A percentile compares a stretch with the other conserved stretches of the same genome.
These are phyloP conservation scores for Chelon labrosus DNA, from an alignment of 2,797 vertebrate genomes.

Conservation along the genomic window DNA sequence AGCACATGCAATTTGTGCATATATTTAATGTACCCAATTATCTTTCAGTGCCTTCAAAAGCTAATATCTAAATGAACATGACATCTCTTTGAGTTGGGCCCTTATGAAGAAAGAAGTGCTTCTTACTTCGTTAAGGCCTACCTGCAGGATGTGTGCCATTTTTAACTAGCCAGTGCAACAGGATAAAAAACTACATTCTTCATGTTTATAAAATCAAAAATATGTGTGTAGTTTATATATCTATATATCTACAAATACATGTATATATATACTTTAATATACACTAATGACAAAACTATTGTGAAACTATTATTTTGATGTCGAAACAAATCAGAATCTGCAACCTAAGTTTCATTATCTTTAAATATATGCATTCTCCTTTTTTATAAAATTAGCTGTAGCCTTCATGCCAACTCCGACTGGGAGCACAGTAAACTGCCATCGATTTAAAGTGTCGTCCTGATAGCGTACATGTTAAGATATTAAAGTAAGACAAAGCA, in stretches of 20 bases:
- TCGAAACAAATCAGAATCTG: not conserved
- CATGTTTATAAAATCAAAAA: not conserved
- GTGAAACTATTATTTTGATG: not conserved
- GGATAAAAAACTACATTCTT: not conserved
- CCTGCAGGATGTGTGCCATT: no score
- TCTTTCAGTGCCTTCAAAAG: not conserved
- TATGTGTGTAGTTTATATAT: not conserved
- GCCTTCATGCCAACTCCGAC: constrained; percentile 4
- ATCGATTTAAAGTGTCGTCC: constrained; percentile 11
- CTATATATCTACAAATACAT: no score
- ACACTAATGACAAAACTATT: not conserved
- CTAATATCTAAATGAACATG: not conserved
- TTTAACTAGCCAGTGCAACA: no score
- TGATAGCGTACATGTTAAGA: not conserved
- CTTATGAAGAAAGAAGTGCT: not conserved
- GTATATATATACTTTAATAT: not conserved
- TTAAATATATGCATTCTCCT: not conserved
- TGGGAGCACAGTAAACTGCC: constrained; percentile 1
- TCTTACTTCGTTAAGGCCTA: not conserved
- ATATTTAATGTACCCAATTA: no score
- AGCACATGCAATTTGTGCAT: no score
- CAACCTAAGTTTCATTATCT: constrained; percentile 7
- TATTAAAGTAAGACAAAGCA: not conserved
- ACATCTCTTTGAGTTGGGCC: not conserved
- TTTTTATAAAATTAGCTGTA: constrained; percentile 2